These are phyloP conservation scores for Chelonoidis abingdonii DNA, from an alignment of 2,113 vertebrate species.

Conservation along the genomic window DNA sequence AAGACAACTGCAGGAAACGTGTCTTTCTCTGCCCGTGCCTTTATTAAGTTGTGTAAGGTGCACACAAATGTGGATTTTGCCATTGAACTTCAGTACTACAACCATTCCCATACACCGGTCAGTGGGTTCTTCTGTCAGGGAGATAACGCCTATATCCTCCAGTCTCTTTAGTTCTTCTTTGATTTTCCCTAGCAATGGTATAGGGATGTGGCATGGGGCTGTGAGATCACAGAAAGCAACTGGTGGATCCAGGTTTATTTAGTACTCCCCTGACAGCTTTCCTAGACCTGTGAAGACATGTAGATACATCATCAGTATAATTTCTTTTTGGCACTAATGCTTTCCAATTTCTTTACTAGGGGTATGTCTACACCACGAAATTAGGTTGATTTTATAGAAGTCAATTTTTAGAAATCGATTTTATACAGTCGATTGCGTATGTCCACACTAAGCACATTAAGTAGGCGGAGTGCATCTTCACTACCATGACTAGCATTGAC, in stretches of 20 bases:
- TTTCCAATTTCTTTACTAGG: background rate
- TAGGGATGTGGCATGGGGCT: background rate
- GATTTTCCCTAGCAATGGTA: background rate
- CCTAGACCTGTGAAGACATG: background rate
- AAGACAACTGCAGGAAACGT: background rate
- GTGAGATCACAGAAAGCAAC: background rate
- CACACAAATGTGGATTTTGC: background rate
- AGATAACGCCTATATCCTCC: background rate
- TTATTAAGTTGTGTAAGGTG: background rate
- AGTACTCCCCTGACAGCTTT: background rate
- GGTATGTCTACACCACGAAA: no score
- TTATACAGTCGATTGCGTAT: no score
- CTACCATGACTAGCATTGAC: no score
- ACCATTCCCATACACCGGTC: background rate
- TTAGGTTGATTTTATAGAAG: no score
- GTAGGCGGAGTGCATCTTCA: no score
- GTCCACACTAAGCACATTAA: no score
- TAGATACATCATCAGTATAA: background rate
- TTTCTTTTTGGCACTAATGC: no score
- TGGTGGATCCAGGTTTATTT: background rate
- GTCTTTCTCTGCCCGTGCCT: background rate
- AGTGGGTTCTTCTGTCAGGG: background rate
- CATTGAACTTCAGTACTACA: background rate
- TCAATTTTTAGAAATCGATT: no score
- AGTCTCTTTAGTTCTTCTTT: background rate